Evolutionary conservation across 1,140 invertebrate genomes (phyloP).

Genomic region (Drosophila biarmipes): DNA sequence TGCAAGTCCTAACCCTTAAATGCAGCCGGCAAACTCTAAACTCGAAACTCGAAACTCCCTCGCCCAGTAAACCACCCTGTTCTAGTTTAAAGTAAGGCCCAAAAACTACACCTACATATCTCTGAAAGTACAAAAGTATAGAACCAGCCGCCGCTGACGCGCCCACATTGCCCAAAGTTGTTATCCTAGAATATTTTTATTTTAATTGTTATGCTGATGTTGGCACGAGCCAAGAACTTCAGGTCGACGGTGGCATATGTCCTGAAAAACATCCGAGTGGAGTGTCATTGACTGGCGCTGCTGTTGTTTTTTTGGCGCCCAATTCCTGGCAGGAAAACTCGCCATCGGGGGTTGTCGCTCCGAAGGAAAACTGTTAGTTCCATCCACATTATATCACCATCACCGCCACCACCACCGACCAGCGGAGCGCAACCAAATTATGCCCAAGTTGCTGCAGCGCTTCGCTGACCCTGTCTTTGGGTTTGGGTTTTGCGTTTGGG

Average conservation of each 20-base stretch:
- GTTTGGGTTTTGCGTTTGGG: constrained; percentile 9
- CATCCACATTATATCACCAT: constrained; percentile 12
- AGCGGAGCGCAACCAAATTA: constrained; percentile 79
- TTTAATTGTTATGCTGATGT: constrained; percentile 81
- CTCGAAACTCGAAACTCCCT: constrained; percentile 16
- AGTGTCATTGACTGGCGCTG: constrained; percentile 72
- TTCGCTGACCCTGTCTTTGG: constrained; percentile 59
- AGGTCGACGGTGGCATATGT: constrained; percentile 50
- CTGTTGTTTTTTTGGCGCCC: constrained; percentile 62
- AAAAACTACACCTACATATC: constrained; percentile 24
- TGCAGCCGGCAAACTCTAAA: constrained; percentile 49
- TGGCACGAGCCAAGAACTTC: constrained; percentile 66
- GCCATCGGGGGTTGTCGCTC: constrained; percentile 59
- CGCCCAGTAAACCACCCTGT: constrained; percentile 52
- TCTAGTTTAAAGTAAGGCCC: constrained; percentile 58
- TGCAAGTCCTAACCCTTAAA: constrained; percentile 74
- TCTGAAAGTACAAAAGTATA: constrained; percentile 22
- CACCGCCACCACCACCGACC: constrained; percentile 24
- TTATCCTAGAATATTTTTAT: constrained; percentile 73
- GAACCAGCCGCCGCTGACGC: constrained; percentile 38
- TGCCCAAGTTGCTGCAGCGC: constrained; percentile 72
- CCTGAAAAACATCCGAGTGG: constrained; percentile 22
- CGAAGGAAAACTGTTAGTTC: constrained; percentile 72
- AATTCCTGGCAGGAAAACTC: constrained; percentile 70
- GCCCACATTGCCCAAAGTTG: constrained; percentile 61